Base-by-base conservation (phyloP, 2,888 invertebrate genomes). In the Ganaspis brasiliensis region DNA sequence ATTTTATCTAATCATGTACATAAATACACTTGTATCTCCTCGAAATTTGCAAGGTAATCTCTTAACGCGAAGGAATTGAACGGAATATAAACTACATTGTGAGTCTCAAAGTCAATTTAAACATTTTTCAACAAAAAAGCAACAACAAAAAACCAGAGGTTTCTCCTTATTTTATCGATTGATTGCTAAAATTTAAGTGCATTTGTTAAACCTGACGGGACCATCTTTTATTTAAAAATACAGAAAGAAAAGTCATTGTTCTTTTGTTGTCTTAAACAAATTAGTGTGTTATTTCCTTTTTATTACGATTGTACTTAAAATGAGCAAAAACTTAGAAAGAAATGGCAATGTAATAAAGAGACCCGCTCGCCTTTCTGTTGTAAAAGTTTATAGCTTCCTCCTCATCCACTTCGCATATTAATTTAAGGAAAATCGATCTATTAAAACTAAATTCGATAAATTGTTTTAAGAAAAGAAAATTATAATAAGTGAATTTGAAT, bases 221-320 rank as follows among this genome's bases (percentile, higher is more conserved):
- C 67, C 67, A 67, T 67, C 45, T 26, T n/a, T 49, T n/a, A 45
- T 67, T 67, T 67, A 67, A 67, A 67, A 49, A 37, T 10, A 16
- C 26, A 63, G 40, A 63, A 63, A 40, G n/a, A 63, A 67, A 24
- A 45, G 14, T 37, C 63, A 67, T 67, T 40, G 63, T 45, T 67
- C 40, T 67, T 67, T 67, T 49, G 45, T 67, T 67, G 10, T 45
- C 9, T 67, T 40, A 24, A 67, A 67, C 6, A 45, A 67, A 63
- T 21, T 63, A 40, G 14, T 24, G 12, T 40, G 40, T 6, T 24
- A 24, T 67, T 45, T 67, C 45, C 31, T 31, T 67, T 67, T 67
- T 37, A 63, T 63, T n/a, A 63, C 40, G 21, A 67, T 67, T 67
- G 45, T 67, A 67, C 67, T 67, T 67, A 67, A 67, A 14, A n/a